Base-by-base conservation (phyloP, 2,888 invertebrate species). In the Philopedon plagiatum region DNA sequence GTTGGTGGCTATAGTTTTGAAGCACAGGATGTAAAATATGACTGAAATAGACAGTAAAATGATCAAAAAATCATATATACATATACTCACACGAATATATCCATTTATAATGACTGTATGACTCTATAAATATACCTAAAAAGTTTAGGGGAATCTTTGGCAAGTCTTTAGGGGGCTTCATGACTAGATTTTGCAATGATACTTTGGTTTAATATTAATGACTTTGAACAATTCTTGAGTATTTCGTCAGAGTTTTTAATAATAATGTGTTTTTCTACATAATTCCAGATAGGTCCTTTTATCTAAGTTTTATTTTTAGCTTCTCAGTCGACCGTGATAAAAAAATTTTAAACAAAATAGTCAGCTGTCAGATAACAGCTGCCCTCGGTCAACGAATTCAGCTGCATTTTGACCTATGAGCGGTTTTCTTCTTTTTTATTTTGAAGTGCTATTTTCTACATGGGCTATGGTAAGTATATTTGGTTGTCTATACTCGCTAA, bases 1-100 rank as follows among this genome's bases (percentile, higher is more conserved):
- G 86, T 94, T 95, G 76, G 91, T 93, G 69, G 85, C 85, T 80
- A 92, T 88, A 81, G 92, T 89, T 86, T 92, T 91, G 83, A 92
- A 90, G 77, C 91, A 91, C 84, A 93, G 88, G 82, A 92, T 88
- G 84, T 92, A 92, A 80, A 92, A 29, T 26, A 73, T 56, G 18
- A 39, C 66, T 71, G 34, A 85, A 81, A 90, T 18, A 66, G 2
- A 4, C 15, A 26, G 21, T 34, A n/a, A 2, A 44, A 32, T 2
- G 11, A 11, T n/a, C n/a, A n/a, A n/a, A n/a, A n/a, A n/a, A n/a
- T n/a, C n/a, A n/a, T n/a, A n/a, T n/a, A n/a, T n/a, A n/a, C n/a
- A n/a, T n/a, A n/a, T n/a, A n/a, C n/a, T n/a, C n/a, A n/a, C n/a
- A n/a, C n/a, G n/a, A n/a, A n/a, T n/a, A n/a, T n/a, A n/a, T n/a